These are phyloP conservation scores for Aplochiton taeniatus DNA, from an alignment of 2,797 vertebrate genomes.

Conservation along the genomic window DNA sequence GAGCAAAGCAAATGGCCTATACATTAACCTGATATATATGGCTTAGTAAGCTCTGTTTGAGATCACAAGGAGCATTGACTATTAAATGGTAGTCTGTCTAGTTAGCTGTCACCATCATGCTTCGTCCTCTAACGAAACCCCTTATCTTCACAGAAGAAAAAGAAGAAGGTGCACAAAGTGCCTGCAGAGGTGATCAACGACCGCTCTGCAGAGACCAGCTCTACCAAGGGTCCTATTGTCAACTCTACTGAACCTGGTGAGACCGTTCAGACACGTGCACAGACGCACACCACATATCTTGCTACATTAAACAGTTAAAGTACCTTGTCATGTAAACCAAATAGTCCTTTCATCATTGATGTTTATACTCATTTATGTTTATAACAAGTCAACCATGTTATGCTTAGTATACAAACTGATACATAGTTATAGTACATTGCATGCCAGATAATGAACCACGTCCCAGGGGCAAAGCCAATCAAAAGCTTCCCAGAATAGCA, in stretches of 20 bases:
- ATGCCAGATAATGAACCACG: background rate
- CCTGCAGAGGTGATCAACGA: conserved; percentile 68
- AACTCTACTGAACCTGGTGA: conserved; percentile 58
- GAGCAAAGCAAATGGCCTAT: background rate
- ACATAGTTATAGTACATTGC: background rate
- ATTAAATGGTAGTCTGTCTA: too few relatives aligned
- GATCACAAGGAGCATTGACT: too few relatives aligned
- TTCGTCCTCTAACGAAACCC: background rate
- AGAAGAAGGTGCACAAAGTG: conserved; percentile 69
- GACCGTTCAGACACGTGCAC: conserved; percentile 40
- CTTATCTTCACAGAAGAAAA: conserved; percentile 71
- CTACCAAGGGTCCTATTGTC: conserved; percentile 33
- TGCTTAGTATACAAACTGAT: background rate
- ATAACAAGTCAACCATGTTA: background rate
- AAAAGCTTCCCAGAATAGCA: too few relatives aligned
- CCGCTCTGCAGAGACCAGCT: conserved; percentile 30
- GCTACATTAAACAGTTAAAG: too few relatives aligned
- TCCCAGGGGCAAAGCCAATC: too few relatives aligned
- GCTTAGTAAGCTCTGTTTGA: too few relatives aligned
- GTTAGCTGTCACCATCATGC: background rate
- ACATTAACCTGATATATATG: background rate
- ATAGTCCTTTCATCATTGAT: background rate
- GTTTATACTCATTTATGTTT: background rate
- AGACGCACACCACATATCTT: conserved; percentile 3
- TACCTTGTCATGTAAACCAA: too few relatives aligned